Conservation (phyloP, 2,113 vertebrate species). For the Spizaetus ornatus region DNA sequence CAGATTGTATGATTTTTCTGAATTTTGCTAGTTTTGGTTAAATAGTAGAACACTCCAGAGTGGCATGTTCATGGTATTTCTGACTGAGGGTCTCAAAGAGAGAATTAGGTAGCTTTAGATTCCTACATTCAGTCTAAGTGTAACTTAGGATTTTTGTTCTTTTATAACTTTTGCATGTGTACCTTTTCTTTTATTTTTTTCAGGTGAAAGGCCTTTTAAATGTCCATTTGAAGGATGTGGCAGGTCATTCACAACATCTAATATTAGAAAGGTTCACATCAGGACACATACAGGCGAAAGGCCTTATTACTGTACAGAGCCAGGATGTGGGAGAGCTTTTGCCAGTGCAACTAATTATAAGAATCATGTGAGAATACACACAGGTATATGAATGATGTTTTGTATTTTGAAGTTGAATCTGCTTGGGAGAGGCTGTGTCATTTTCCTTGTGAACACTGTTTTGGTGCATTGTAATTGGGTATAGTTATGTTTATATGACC, state of each 20-base stretch:
- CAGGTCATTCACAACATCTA: conserved; percentile 97
- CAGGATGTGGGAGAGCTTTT: conserved; percentile 94
- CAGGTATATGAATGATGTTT: conserved; percentile 75
- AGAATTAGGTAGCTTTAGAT: background rate
- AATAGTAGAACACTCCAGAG: background rate
- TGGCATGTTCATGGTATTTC: background rate
- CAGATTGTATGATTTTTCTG: background rate
- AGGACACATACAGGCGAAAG: conserved; percentile 97
- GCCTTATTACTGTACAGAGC: conserved; percentile 97
- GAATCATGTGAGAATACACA: conserved; percentile 99
- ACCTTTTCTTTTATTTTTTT: background rate
- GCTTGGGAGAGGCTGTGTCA: background rate
- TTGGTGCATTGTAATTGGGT: background rate
- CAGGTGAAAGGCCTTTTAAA: conserved; percentile 97
- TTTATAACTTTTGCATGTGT: background rate
- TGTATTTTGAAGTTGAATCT: background rate
- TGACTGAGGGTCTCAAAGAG: background rate
- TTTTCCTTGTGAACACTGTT: background rate
- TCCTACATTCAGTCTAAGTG: background rate
- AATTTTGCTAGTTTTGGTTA: background rate
- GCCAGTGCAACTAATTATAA: conserved; percentile 99
- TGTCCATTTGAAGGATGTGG: conserved; percentile 96
- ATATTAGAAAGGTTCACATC: conserved; percentile 98
- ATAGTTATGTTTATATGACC: background rate
- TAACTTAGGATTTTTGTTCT: background rate